Base-by-base conservation (phyloP, 2,113 vertebrate species). In the Tragelaphus scriptus region DNA sequence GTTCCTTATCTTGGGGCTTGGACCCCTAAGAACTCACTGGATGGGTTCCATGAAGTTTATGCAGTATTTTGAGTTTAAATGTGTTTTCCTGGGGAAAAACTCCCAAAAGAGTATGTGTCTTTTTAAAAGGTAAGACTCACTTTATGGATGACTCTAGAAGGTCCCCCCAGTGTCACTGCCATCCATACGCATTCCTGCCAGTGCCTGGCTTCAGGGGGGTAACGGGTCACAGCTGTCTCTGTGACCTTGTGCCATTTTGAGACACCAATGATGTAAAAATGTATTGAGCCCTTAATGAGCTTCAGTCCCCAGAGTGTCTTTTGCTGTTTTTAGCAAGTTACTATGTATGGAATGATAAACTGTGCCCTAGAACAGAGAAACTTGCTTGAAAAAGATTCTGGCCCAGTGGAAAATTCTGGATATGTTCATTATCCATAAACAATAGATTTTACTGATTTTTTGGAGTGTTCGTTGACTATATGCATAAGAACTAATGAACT, bases 361-460 rank as follows among this genome's bases (percentile, higher is more conserved):
- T 94, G 23, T 87, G 32, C 23, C 58, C n/a, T 93, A 56, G 7
- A 92, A 91, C 55, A 97, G 26, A 94, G 90, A 94, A 95, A 82
- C 56, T 84, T 47, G n/a, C 36, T 95, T 88, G 58, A 71, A 91
- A 94, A 95, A 96, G 87, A 81, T 80, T 95, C 91, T 63, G 47
- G 32, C 88, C 40, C 16, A 85, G 2, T 80, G 26, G 58, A 79
- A 96, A 95, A 61, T 87, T 96, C 71, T 92, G 55, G 88, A 61
- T 92, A 86, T 93, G 32, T 81, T 92, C 47, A 75, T 82, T 82
- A 71, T 96, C 92, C 49, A 94, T 87, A 93, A 95, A 94, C n/a
- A 95, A 23, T 65, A 21, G 25, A 84, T 97, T 95, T 95, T 95
- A 61, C 26, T 97, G 25, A 14, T 51, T 88, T 94, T 90, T 82